Evolutionary conservation across 2,888 invertebrate genomes (phyloP).

Genomic region (Drosophila anceps): DNA sequence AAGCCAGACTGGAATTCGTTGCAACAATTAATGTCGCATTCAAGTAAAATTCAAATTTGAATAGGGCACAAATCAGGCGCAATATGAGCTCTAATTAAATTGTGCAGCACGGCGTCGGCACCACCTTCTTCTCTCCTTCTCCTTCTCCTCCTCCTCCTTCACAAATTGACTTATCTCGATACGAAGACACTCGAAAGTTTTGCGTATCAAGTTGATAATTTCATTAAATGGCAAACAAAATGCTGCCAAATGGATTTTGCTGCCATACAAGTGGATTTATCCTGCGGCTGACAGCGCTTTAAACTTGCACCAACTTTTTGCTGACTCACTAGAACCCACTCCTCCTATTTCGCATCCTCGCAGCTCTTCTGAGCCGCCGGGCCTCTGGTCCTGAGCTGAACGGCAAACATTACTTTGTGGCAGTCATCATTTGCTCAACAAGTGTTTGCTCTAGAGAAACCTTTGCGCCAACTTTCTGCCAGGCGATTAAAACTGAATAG

Average conservation of each 20-base stretch:
- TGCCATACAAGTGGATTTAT: slow-evolving; percentile 35
- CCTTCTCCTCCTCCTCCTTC: not conserved
- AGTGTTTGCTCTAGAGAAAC: slow-evolving; percentile 79
- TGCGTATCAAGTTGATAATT: slow-evolving; percentile 75
- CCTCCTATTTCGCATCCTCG: not conserved
- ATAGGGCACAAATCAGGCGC: slow-evolving; percentile 65
- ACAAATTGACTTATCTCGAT: slow-evolving; percentile 57
- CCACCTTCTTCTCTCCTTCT: not conserved
- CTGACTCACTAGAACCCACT: slow-evolving; percentile 54
- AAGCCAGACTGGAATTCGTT: slow-evolving; percentile 37
- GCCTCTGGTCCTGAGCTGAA: slow-evolving; percentile 45
- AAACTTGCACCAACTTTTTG: slow-evolving; percentile 53
- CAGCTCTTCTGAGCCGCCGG: not conserved
- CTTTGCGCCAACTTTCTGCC: slow-evolving; percentile 60
- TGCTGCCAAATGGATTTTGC: slow-evolving; percentile 48
- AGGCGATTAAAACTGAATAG: slow-evolving; percentile 61
- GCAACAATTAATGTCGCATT: slow-evolving; percentile 73
- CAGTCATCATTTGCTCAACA: slow-evolving; percentile 74
- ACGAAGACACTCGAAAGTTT: slow-evolving; percentile 49
- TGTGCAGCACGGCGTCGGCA: slow-evolving; percentile 39
- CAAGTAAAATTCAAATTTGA: slow-evolving; percentile 57
- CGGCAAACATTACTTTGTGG: slow-evolving; percentile 76
- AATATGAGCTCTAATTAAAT: slow-evolving; percentile 66
- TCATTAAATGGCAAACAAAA: slow-evolving; percentile 72
- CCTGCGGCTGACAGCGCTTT: slow-evolving; percentile 48